These are phyloP conservation scores for Cichlasoma orientale DNA, from an alignment of 2,797 vertebrate genomes.

Conservation along the genomic window DNA sequence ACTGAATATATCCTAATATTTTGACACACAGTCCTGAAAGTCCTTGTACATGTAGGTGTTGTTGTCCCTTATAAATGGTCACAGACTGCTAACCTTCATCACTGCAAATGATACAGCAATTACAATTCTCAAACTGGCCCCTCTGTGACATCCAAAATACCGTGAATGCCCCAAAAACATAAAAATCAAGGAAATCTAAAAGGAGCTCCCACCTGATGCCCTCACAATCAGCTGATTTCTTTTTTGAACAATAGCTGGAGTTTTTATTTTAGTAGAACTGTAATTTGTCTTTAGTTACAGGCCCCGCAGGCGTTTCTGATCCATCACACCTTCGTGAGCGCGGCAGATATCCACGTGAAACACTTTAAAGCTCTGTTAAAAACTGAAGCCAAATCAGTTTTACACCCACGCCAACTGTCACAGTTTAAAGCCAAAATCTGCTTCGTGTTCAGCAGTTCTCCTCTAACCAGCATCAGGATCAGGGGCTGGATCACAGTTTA, in stretches of 20 bases:
- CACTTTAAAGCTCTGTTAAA: neutral
- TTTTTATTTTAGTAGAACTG: neutral
- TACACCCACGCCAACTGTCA: neutral
- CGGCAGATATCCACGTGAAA: neutral
- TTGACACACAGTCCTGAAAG: no score
- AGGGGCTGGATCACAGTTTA: neutral
- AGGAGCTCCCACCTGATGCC: neutral
- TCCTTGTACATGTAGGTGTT: no score
- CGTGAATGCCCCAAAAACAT: no score
- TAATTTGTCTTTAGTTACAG: neutral
- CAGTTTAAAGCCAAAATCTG: neutral
- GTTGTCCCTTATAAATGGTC: no score
- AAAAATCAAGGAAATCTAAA: neutral
- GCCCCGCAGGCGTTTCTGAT: neutral
- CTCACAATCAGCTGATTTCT: neutral
- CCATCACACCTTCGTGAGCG: neutral
- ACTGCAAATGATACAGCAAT: no score
- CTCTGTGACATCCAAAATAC: no score
- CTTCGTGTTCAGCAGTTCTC: neutral
- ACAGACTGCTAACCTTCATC: no score
- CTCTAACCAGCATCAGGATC: neutral
- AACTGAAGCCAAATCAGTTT: neutral
- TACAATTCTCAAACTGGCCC: no score
- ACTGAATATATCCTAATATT: no score
- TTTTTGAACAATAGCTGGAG: neutral